These are phyloP conservation scores for Labroides dimidiatus DNA, from an alignment of 2,797 vertebrate species.

Conservation along the genomic window DNA sequence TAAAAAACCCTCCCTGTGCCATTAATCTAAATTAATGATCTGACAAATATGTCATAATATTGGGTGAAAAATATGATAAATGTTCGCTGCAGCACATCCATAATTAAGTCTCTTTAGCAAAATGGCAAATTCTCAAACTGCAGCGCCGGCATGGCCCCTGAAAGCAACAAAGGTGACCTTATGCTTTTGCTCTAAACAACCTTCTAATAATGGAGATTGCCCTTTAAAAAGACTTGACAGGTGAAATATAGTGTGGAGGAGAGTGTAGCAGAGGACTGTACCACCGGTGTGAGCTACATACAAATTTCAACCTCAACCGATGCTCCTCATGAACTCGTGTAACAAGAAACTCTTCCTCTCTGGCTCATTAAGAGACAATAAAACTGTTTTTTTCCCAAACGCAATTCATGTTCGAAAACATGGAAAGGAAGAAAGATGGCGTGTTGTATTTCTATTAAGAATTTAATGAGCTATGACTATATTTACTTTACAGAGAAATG, in stretches of 20 bases:
- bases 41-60: constrained; percentile 88
- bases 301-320: constrained; percentile 25
- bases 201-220: constrained; percentile 63
- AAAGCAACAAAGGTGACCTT: constrained; percentile 73
- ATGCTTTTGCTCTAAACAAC: constrained; percentile 71
- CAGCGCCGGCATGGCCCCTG: constrained; percentile 49
- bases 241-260: constrained; percentile 35
- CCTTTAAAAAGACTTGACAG: constrained; percentile 64
- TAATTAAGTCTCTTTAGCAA: constrained; percentile 78
- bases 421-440: constrained; percentile 31
- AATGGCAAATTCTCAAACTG: constrained; percentile 72
- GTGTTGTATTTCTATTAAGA: constrained; percentile 53
- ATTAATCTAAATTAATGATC: constrained; percentile 87
- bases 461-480: constrained; percentile 64
- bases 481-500: constrained; percentile 51
- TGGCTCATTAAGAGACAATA: constrained; percentile 31
- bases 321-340: constrained; percentile 13
- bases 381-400: constrained; percentile 25
- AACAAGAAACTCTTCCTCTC: constrained; percentile 3
- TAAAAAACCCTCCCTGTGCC: constrained; percentile 64
- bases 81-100: constrained; percentile 75
- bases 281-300: constrained; percentile 26
- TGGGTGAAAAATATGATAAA: constrained; percentile 83
- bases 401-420: constrained; percentile 35
- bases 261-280: constrained; percentile 20